Percentiles rank a stretch among this genome's conserved stretches.
Evolutionary conservation across 2,797 vertebrate species (phyloP).

Genomic region (Phyllotis vaccarum): DNA sequence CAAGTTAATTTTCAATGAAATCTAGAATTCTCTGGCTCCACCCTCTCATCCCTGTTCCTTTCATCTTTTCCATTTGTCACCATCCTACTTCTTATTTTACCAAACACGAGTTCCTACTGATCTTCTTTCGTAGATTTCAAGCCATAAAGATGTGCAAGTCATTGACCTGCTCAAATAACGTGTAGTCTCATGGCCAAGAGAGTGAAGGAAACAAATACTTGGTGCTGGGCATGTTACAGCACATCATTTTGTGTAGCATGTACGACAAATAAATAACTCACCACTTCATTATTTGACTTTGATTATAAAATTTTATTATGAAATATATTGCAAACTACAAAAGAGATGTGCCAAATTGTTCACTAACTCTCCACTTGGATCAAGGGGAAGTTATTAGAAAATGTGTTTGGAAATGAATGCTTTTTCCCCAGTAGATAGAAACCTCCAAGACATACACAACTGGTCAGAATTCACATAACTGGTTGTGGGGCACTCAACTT

Average conservation of each 20-base stretch:
- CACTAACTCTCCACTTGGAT: neutral
- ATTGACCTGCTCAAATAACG: neutral
- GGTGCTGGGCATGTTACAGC: neutral
- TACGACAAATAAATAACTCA: neutral
- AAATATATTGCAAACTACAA: neutral
- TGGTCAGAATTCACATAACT: neutral
- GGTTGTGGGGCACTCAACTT: neutral
- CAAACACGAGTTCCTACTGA: neutral
- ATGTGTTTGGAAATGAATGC: neutral
- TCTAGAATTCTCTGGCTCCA: neutral
- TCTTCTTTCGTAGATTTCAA: neutral
- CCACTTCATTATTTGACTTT: neutral
- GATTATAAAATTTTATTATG: neutral
- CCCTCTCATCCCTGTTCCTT: neutral
- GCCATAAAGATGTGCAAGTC: neutral
- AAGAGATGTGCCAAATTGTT: neutral
- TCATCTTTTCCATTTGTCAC: neutral
- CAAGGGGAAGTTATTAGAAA: neutral
- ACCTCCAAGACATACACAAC: neutral
- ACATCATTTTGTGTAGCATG: neutral
- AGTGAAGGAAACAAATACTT: slow-evolving; percentile 6
- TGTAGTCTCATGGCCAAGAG: neutral
- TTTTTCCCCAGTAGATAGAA: neutral
- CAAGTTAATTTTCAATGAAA: neutral
- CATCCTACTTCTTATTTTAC: neutral